Conservation (phyloP, 2,888 invertebrate genomes). For the Campopleginae sp. region DNA sequence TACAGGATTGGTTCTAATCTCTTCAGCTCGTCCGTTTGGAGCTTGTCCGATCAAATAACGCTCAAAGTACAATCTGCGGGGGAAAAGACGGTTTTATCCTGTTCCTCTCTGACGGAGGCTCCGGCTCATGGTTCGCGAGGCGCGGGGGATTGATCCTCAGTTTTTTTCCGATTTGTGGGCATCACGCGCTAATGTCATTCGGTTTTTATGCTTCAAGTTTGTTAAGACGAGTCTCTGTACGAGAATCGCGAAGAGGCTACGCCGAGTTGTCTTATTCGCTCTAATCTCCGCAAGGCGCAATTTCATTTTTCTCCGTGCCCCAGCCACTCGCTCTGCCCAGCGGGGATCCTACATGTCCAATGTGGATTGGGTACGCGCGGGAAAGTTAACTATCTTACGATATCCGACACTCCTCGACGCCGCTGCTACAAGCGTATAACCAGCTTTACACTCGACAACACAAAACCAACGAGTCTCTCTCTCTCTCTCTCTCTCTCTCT, state of each 20-base stretch:
- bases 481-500: too few species aligned
- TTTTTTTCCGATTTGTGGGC: neutral
- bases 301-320: constrained; percentile 2
- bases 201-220: constrained; percentile 10
- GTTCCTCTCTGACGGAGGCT: neutral
- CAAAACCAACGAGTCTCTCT: too few species aligned
- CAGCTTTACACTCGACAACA: constrained; percentile 51
- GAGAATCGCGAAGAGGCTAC: constrained; percentile 22
- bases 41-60: constrained; percentile 59
- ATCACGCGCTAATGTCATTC: constrained; percentile 2
- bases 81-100: constrained; percentile 4
- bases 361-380: constrained; percentile 8
- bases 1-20: constrained; percentile 56
- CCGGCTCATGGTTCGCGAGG: neutral
- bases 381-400: constrained; percentile 50
- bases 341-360: constrained; percentile 36
- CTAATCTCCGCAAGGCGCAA: constrained; percentile 26
- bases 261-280: constrained; percentile 35
- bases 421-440: constrained; percentile 56
- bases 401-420: constrained; percentile 58
- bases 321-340: constrained; percentile 17
- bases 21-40: constrained; percentile 55
- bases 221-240: constrained; percentile 15
- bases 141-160: neutral
- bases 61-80: constrained; percentile 5